Percentiles rank a stretch among this genome's conserved stretches.
phyloP scores from a whole-genome alignment of 2,888 invertebrate genomes.

The Odontocolon sp. region DNA sequence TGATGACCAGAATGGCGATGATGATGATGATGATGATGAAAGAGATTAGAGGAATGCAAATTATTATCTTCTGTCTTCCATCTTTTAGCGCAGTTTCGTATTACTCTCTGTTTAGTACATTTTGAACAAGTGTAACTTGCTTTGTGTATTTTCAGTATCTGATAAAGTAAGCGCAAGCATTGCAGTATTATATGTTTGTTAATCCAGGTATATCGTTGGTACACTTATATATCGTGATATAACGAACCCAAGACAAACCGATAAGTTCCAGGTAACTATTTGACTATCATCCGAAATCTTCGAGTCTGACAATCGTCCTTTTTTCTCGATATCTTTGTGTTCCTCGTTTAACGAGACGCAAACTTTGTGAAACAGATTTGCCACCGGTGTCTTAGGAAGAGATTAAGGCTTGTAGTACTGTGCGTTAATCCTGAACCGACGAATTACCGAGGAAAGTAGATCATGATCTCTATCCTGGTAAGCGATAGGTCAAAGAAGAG shows the following conservation, averaged over 20 bases:
- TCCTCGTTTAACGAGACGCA: slow-evolving; percentile 9
- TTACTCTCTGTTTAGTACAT: neutral
- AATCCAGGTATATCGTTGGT: too few species aligned
- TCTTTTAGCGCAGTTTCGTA: neutral
- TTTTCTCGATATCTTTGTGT: slow-evolving; percentile 42
- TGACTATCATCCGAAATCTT: slow-evolving; percentile 19
- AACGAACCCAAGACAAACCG: neutral
- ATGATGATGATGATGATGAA: neutral
- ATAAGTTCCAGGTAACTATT: slow-evolving; percentile 47
- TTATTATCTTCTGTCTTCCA: neutral
- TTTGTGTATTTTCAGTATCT: too few species aligned
- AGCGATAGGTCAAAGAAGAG: neutral
- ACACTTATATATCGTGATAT: neutral
- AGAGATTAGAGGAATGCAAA: neutral
- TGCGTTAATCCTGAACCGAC: slow-evolving; percentile 15
- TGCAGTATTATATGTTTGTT: neutral
- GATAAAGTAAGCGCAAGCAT: neutral
- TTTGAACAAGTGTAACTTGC: too few species aligned
- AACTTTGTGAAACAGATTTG: slow-evolving; percentile 60
- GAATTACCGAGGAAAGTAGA: slow-evolving; percentile 17
- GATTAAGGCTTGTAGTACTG: slow-evolving; percentile 38
- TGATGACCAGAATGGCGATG: neutral
- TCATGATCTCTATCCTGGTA: neutral
- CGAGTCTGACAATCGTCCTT: slow-evolving; percentile 27
- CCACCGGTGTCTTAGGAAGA: neutral